These are phyloP conservation scores for Casuarius casuarius DNA, from an alignment of 2,113 vertebrate species.

Conservation along the genomic window DNA sequence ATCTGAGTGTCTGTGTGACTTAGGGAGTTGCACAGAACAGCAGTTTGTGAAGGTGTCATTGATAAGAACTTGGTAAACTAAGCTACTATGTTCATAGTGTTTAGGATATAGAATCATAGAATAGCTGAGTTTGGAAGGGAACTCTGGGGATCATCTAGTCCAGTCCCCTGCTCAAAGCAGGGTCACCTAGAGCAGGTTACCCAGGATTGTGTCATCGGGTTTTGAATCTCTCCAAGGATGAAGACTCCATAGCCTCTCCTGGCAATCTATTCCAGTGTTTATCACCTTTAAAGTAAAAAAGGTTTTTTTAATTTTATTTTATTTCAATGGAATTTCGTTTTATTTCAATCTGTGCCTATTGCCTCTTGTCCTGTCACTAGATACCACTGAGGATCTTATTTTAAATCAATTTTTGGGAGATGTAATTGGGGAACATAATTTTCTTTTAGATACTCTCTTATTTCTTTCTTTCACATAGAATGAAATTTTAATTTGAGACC, in stretches of 20 bases:
- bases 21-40: not conserved
- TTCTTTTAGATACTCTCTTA: not conserved
- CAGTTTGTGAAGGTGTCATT: not conserved
- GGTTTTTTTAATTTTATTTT: fast-evolving
- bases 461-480: not conserved
- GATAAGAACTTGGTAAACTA: not conserved
- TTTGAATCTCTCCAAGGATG: not conserved
- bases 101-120: not conserved
- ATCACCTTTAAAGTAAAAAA: not conserved
- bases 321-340: not conserved
- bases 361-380: not conserved
- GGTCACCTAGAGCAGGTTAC: not conserved
- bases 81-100: not conserved
- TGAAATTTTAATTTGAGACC: not conserved
- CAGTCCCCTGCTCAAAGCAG: not conserved
- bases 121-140: not conserved
- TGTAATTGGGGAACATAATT: not conserved
- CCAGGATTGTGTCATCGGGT: not conserved
- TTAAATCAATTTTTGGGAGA: not conserved
- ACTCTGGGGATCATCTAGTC: not conserved
- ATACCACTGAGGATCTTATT: not conserved
- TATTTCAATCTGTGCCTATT: not conserved
- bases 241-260: not conserved
- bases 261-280: not conserved
- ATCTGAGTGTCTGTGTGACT: not conserved